Conservation (phyloP, 1,140 invertebrate species). For the Drosophila pseudoobscura region DNA sequence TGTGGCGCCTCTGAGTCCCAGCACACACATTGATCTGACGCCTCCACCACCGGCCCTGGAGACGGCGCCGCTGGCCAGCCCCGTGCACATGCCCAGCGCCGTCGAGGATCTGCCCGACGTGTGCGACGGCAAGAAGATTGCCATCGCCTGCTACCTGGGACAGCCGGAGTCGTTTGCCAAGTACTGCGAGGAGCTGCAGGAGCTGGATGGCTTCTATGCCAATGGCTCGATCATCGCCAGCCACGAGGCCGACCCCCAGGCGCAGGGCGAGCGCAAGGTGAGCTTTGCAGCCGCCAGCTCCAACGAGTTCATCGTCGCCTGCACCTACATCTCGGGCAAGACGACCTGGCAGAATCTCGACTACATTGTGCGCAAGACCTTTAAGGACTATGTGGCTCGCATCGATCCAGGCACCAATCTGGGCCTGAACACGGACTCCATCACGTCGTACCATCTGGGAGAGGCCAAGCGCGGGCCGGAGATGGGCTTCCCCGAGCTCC, state of each 20-base stretch:
- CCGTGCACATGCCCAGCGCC: conserved; percentile 80
- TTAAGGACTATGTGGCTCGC: conserved; percentile 97
- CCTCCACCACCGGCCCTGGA: conserved; percentile 80
- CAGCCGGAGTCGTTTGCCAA: conserved; percentile 90
- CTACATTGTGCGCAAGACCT: conserved; percentile 93
- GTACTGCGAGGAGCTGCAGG: conserved; percentile 87
- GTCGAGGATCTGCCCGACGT: conserved; percentile 88
- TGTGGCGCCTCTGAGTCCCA: conserved; percentile 65
- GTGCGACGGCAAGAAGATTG: conserved; percentile 93
- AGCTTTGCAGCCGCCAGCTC: conserved; percentile 76
- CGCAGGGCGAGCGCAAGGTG: conserved; percentile 78
- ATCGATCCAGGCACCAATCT: conserved; percentile 96
- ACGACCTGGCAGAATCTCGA: conserved; percentile 98
- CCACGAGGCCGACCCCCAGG: conserved; percentile 83
- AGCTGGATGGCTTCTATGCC: conserved; percentile 84
- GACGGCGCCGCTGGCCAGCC: conserved; percentile 59
- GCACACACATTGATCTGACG: conserved; percentile 79
- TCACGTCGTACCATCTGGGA: conserved; percentile 96
- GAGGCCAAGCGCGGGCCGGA: conserved; percentile 90
- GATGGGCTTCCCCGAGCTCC: conserved; percentile 91
- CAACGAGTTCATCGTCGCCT: conserved; percentile 91
- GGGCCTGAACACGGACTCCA: conserved; percentile 94
- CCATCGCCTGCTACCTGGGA: conserved; percentile 92
- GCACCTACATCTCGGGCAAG: conserved; percentile 94
- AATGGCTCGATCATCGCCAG: conserved; percentile 64